Evolutionary conservation across 2,888 invertebrate genomes (phyloP).

Genomic region (Rhamnusium bicolor): DNA sequence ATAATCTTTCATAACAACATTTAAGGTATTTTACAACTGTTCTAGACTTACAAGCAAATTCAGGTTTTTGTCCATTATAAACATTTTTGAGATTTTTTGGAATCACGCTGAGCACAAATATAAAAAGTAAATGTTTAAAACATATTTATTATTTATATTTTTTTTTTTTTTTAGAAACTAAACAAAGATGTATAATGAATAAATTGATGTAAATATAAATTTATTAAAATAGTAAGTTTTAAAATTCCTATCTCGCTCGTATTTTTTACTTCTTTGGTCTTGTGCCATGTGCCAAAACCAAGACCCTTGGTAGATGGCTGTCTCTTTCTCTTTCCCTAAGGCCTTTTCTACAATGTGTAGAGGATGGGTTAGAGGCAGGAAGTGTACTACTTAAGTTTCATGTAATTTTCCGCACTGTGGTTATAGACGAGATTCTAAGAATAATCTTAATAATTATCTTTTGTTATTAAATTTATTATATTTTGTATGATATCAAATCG

Average conservation of each 20-base stretch:
- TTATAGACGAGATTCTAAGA: not conserved
- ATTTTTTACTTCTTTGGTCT: not conserved
- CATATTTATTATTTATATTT: too few relatives aligned
- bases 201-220: too few relatives aligned
- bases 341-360: not conserved
- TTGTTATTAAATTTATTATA: not conserved
- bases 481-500: not conserved
- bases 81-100: too few relatives aligned
- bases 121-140: too few relatives aligned
- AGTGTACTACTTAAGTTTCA: constrained; percentile 1
- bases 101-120: too few relatives aligned
- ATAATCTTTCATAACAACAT: too few relatives aligned
- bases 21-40: too few relatives aligned
- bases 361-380: not conserved
- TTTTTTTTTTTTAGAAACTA: too few relatives aligned
- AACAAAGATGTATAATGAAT: too few relatives aligned
- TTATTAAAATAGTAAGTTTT: too few relatives aligned
- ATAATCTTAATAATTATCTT: not conserved
- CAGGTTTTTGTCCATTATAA: too few relatives aligned
- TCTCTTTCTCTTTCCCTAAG: not conserved
- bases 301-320: not conserved
- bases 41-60: too few relatives aligned
- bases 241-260: not conserved
- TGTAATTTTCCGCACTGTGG: constrained; percentile 10
- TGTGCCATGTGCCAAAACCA: not conserved